Evolutionary conservation across 1,140 invertebrate genomes (phyloP).

Genomic region (Whitmania pigra): DNA sequence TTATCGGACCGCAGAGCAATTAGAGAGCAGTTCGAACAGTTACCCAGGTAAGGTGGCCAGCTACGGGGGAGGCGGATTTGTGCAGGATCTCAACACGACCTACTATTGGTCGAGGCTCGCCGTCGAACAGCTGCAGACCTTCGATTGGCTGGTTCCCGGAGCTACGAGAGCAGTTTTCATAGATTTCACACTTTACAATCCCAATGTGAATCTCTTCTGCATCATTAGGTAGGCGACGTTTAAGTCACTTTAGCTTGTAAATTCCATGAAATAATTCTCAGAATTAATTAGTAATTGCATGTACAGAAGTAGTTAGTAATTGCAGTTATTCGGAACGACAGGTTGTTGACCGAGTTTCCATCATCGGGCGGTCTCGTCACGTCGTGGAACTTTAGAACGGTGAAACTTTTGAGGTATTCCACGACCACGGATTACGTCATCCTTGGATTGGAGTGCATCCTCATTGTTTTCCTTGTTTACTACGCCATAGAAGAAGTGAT

Average conservation of each 20-base stretch:
- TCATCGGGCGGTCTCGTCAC: conserved; percentile 22
- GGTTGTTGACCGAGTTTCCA: conserved; percentile 25
- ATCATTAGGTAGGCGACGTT: conserved; percentile 6
- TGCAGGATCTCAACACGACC: conserved; percentile 21
- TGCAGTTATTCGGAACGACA: background rate
- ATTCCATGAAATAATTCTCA: too few species aligned
- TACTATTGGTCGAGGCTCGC: conserved; percentile 6
- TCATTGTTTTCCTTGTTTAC: conserved; percentile 53
- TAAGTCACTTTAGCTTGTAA: too few species aligned
- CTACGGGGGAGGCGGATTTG: conserved; percentile 45
- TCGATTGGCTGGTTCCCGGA: conserved; percentile 50
- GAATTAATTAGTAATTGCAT: too few species aligned
- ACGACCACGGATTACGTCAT: conserved; percentile 48
- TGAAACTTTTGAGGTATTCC: conserved; percentile 52
- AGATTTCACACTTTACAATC: conserved; percentile 56
- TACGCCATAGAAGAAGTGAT: conserved; percentile 55
- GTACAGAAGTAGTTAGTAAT: too few species aligned
- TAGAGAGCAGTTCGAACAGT: conserved; percentile 36
- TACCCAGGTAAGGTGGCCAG: conserved; percentile 48
- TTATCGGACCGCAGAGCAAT: conserved; percentile 40
- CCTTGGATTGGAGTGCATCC: conserved; percentile 50
- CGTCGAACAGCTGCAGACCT: conserved; percentile 39
- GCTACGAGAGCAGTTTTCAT: conserved; percentile 51
- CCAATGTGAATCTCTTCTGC: conserved; percentile 53
- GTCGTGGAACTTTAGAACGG: conserved; percentile 33